Conservation (phyloP, 2,113 vertebrate genomes). For the Campylomormyrus numenius region DNA sequence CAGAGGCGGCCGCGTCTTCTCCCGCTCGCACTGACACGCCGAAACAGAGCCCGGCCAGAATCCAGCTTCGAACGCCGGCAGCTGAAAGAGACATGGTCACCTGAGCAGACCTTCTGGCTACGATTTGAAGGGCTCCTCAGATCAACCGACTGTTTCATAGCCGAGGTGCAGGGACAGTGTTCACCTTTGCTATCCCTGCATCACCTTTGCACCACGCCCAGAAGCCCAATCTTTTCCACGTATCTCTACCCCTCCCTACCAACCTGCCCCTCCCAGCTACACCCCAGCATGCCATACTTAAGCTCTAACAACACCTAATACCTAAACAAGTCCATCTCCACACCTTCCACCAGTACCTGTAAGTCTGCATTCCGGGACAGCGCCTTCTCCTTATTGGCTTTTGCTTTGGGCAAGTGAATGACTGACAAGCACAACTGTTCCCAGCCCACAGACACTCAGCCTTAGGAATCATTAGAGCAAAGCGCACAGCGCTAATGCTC, state of each 20-base stretch:
- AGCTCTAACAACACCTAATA: conserved; percentile 35
- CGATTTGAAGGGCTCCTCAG: neutral
- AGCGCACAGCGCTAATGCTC: neutral
- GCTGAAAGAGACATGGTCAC: neutral
- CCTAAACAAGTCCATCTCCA: conserved; percentile 11
- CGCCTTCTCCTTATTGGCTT: neutral
- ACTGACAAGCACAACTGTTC: conserved; percentile 22
- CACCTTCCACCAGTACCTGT: conserved; percentile 41
- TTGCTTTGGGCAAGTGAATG: neutral
- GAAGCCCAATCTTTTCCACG: conserved; percentile 51
- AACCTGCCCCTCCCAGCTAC: conserved; percentile 30
- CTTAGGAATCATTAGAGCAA: neutral
- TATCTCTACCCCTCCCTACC: conserved; percentile 45
- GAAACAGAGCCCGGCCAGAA: conserved; percentile 35
- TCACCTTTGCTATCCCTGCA: neutral
- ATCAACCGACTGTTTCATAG: neutral
- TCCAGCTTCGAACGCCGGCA: neutral
- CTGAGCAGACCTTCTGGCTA: neutral
- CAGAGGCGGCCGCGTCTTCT: conserved; percentile 34
- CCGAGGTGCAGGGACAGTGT: neutral
- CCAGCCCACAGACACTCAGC: neutral
- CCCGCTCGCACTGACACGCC: conserved; percentile 43
- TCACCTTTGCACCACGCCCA: conserved; percentile 24
- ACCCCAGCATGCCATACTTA: conserved; percentile 35
- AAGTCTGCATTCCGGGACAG: conserved; percentile 51